Evolutionary conservation across 2,797 vertebrate species (phyloP), one percentile per base, ranked within the genome.

Genomic region (Thripadectes ignobilis): DNA sequence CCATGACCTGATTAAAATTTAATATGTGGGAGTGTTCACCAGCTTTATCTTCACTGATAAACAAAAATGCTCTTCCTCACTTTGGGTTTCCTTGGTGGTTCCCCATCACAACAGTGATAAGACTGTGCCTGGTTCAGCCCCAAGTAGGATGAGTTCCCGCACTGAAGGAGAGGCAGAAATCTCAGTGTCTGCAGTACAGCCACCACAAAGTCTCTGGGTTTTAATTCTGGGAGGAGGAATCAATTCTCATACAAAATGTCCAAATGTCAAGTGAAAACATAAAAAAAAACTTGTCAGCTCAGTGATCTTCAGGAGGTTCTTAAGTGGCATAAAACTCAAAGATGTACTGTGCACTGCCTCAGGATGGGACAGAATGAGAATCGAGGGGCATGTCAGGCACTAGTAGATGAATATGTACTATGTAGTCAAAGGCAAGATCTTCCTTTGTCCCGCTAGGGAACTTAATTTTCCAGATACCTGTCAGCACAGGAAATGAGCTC

Each of bases 1-100:
- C 21, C 12, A 14, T 7, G 26, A 66, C 12, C 14, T 4, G 3
- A 39, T 19, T 54, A 54, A 54, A 54, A 32, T 32, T 54, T 20
- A 24, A 27, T 4, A 3, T 5, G 2, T 18, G 14, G 30, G 55
- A 65, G 7, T 43, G 62, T 84, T 81, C 0, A 0, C 19, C 22
- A 78, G 43, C 29, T 11, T 85, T 65, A 55, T 45, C n/a, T 85
- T 82, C 63, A 52, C 51, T 9, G 22, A 30, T 57, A 46, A 76
- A 58, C 26, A 74, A 36, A 87, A 88, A 45, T 26, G 1, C 3
- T 79, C 18, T 61, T 65, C 3, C 19, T 26, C 18, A 16, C 1
- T 5, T n/a, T 19, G 30, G 11, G 7, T 41, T 76, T 92, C 68
- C 36, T 39, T 72, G 19, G 27, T 21, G 13, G 16, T 29, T 94